These are phyloP conservation scores for Ceratotherium simum DNA, from an alignment of 2,113 vertebrate species.

Conservation along the genomic window DNA sequence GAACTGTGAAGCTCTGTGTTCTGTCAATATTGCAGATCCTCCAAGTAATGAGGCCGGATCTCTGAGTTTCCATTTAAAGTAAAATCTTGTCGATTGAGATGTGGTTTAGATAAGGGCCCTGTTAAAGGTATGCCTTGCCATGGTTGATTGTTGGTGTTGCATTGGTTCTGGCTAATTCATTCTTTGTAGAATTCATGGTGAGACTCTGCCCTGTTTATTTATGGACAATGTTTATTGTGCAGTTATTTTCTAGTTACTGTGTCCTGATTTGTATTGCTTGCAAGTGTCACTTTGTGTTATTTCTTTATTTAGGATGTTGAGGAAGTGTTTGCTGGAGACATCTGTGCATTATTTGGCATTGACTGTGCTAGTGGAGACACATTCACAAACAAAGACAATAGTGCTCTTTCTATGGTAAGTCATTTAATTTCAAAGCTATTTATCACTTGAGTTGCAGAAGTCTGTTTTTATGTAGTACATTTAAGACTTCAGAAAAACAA, in stretches of 20 bases:
- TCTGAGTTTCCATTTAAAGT: not conserved
- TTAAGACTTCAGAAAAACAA: not conserved
- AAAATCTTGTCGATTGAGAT: not conserved
- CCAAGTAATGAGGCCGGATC: not conserved
- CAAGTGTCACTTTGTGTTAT: not conserved
- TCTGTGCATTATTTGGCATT: conserved; percentile 97
- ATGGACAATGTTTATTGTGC: not conserved
- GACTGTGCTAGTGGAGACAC: conserved; percentile 99
- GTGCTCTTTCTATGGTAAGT: conserved; percentile 94
- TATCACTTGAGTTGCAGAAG: not conserved
- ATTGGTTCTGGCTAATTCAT: not conserved
- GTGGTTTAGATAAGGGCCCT: not conserved
- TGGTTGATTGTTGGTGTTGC: not conserved
- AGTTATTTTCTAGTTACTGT: not conserved
- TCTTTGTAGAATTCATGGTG: not conserved
- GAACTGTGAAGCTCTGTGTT: not conserved
- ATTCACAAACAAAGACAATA: conserved; percentile 90
- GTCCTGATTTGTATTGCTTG: not conserved
- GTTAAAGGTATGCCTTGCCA: not conserved
- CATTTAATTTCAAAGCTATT: not conserved
- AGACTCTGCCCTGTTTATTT: not conserved
- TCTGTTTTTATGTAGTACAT: not conserved
- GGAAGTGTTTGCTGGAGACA: conserved; percentile 95
- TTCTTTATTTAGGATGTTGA: conserved; percentile 91
- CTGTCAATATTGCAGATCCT: not conserved